Conservation (phyloP, 1,140 invertebrate species). For the Pseudomyrmex dendroicus region DNA sequence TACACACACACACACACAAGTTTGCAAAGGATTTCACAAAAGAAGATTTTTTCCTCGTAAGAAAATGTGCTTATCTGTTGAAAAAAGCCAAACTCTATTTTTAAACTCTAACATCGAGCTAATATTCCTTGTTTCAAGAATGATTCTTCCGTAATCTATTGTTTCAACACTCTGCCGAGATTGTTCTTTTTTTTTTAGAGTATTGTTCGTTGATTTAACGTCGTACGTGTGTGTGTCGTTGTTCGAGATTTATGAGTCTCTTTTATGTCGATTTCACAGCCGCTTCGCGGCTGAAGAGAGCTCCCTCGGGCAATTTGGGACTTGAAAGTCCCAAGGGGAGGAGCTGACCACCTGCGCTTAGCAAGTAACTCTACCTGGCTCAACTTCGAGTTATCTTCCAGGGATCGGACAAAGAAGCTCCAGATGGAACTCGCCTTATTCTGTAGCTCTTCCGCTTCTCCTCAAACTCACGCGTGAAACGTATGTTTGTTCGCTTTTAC, state of each 20-base stretch:
- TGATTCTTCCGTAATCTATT: no score
- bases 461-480: constrained; percentile 34
- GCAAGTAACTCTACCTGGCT: constrained; percentile 69
- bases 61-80: no score
- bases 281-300: neutral
- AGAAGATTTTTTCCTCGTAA: no score
- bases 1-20: no score
- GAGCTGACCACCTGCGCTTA: constrained; percentile 64
- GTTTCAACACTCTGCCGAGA: no score
- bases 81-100: no score
- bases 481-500: constrained; percentile 13
- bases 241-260: constrained; percentile 31
- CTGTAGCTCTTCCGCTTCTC: constrained; percentile 40
- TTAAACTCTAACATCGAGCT: no score
- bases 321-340: constrained; percentile 7
- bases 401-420: constrained; percentile 65
- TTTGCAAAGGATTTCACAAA: no score
- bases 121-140: no score
- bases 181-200: no score
- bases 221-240: no score
- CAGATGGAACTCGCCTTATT: constrained; percentile 64
- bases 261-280: neutral
- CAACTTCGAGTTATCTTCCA: constrained; percentile 61
- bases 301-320: constrained; percentile 42
- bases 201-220: no score